Base-by-base conservation (phyloP, 2,888 invertebrate species). In the Mesochorus sp. region DNA sequence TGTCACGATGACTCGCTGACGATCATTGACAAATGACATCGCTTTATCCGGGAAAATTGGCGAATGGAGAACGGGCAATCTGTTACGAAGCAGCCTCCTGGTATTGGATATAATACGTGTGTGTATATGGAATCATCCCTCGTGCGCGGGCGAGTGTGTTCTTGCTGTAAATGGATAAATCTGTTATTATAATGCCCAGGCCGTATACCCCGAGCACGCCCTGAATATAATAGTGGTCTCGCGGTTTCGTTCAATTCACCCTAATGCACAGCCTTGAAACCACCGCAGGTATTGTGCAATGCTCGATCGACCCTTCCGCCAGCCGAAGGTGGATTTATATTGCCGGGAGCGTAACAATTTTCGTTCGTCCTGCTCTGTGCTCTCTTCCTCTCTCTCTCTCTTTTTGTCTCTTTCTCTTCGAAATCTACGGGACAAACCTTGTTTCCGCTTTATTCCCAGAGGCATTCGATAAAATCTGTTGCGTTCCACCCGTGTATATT, bases 121-220 rank as follows among this genome's bases (percentile, higher is more conserved):
- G n/a, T n/a, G n/a, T n/a, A n/a, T n/a, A n/a, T n/a, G n/a, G n/a
- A n/a, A n/a, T n/a, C 37, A 10, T 37, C 47, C 14, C 61, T 39
- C 39, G 26, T 39, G 21, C 24, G 42, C 26, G 39, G 21, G 61
- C 42, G 28, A 42, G 14, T 6, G 14, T 28, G 26, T 53, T 47
- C 4, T 47, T 10, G 17, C 49, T 51, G 39, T 42, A 66, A 66
- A 55, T 67, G 28, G 31, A 67, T 67, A 67, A 67, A 67, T 67
- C 55, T 19, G 67, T 53, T 62, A 80, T 53, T 62, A 80, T 83
- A 83, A 85, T 81, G 53, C 53, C 67, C 47, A 31, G 39, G 28
- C 34, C 42, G 67, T 24, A 42, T 24, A 14, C 21, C 21, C 19
- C 21, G 47, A 10, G 21, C 68, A 34, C 42, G 42, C 42, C 55